These are phyloP conservation scores for Suillia variegata DNA, from an alignment of 2,888 invertebrate genomes.

Conservation along the genomic window DNA sequence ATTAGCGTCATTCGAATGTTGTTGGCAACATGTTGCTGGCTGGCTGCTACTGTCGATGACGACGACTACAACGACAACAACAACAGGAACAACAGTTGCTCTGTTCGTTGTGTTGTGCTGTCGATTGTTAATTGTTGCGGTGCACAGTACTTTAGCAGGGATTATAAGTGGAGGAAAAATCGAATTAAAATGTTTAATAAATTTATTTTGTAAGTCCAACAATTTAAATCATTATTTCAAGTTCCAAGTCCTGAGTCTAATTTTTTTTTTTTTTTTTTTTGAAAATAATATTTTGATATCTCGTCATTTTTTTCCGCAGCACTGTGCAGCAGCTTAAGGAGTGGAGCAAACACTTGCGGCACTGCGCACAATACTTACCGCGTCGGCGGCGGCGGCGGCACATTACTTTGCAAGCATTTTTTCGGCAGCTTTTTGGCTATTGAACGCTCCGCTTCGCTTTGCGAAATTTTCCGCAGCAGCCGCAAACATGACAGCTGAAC, in stretches of 20 bases:
- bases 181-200: too few relatives aligned
- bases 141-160: too few relatives aligned
- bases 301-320: too few relatives aligned
- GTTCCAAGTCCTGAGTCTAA: too few relatives aligned
- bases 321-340: too few relatives aligned
- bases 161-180: too few relatives aligned
- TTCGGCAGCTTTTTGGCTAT: constrained; percentile 4
- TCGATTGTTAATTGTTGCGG: background rate
- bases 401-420: background rate
- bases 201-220: too few relatives aligned
- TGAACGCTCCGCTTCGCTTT: background rate
- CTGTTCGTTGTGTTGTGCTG: too few relatives aligned
- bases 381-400: background rate
- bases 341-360: background rate
- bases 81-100: background rate
- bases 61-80: too few relatives aligned
- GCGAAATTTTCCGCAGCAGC: background rate
- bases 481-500: constrained; percentile 2
- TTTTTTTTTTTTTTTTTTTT: too few relatives aligned
- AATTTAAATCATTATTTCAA: too few relatives aligned
- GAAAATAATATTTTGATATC: too few relatives aligned
- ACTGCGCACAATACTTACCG: background rate
- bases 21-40: background rate
- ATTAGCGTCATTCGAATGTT: constrained; percentile 1
- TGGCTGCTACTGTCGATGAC: background rate